Evolutionary conservation across 2,797 vertebrate species (phyloP).

Genomic region (Gorsachius magnificus): DNA sequence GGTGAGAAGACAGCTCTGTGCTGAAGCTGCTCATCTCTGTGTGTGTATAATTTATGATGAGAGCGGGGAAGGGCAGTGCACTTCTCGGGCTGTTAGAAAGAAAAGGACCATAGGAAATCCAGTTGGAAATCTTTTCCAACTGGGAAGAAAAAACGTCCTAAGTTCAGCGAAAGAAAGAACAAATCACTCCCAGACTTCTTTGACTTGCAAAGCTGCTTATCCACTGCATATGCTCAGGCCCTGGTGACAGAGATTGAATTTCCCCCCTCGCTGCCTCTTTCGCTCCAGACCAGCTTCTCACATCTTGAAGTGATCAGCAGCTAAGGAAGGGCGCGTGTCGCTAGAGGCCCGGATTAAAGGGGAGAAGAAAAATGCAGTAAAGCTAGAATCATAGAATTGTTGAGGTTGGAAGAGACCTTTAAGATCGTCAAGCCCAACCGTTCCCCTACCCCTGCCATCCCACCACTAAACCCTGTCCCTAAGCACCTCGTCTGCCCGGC

Average conservation of each 20-base stretch:
- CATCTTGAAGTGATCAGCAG: constrained; percentile 68
- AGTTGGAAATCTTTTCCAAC: neutral
- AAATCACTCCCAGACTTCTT: neutral
- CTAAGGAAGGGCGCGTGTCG: neutral
- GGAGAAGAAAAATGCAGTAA: neutral
- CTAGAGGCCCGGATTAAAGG: neutral
- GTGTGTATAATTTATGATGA: neutral
- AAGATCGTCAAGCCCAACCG: too few species aligned
- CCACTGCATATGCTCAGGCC: neutral
- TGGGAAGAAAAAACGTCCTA: neutral
- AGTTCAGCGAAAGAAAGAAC: neutral
- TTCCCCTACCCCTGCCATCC: too few species aligned
- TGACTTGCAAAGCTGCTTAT: constrained; percentile 27
- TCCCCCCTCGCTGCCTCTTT: neutral
- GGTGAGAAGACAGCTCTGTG: neutral
- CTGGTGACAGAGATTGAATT: constrained; percentile 6
- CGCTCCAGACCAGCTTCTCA: neutral
- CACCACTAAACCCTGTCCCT: too few species aligned
- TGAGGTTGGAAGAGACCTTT: too few species aligned
- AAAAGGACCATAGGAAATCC: neutral
- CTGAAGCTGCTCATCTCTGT: neutral
- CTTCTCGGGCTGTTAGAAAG: neutral
- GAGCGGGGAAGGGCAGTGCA: neutral
- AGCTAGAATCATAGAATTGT: neutral
- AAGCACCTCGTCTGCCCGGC: too few species aligned